Base-by-base conservation (phyloP, 2,113 vertebrate genomes). In the Malurus melanocephalus region DNA sequence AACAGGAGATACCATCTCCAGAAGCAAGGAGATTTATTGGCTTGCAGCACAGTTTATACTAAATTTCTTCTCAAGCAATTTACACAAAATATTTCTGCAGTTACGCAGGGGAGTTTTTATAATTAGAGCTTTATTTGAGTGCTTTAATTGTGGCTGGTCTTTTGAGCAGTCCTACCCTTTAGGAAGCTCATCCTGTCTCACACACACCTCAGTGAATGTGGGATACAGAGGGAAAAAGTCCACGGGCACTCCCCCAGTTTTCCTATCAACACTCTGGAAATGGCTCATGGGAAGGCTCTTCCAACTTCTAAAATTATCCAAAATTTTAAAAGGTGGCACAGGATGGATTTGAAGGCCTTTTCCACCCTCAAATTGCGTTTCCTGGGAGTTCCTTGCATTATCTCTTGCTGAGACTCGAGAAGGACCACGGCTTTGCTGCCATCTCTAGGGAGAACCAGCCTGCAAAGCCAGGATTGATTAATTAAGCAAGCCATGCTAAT, bases 1-100 rank as follows among this genome's bases (percentile, higher is more conserved):
- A 88, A 75, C 42, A 2, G 2, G 26, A 80, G 82, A 62, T 76
- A 15, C 28, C 2, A 3, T 77, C 93, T 91, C 91, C 61, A 13
- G 91, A 66, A 92, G 60, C 91, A 60, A 82, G 81, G 42, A 76
- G 72, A 28, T 89, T 82, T 80, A 56, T 60, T 95, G 93, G 87
- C 94, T 93, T 35, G 48, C n/a, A 91, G 56, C 40, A 83, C 22
- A 45, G 87, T 92, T 94, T 77, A 87, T 48, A 77, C 40, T 17
- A 14, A 48, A 3, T 87, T 80, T 85, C 92, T 88, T 85, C 66
- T 55, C 64, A 19, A 73, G 35, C 35, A 90, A 93, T 94, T 96
- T 91, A 91, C 91, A 87, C 67, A 84, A 94, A 94, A 95, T 92
- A 96, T 94, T 94, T 80, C 93, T 80, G 72, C 56, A 82, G 75